A percentile compares a stretch with the other conserved stretches of the same genome.
phyloP scores from a whole-genome alignment of 2,797 vertebrate species.

The Octomys mimax region DNA sequence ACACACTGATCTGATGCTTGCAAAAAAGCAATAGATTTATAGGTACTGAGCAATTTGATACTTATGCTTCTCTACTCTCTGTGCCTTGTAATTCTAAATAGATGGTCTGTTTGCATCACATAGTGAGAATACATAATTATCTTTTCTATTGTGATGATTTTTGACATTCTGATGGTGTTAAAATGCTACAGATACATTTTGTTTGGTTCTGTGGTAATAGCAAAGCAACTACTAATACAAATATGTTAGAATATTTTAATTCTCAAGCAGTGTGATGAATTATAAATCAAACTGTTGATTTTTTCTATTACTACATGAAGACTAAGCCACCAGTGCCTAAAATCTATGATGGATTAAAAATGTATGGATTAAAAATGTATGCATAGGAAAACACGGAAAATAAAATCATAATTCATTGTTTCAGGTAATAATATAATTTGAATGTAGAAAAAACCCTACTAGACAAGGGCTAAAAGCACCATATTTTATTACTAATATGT shows the following conservation, averaged over 20 bases:
- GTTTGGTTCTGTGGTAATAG: constrained; percentile 44
- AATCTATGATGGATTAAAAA: background rate
- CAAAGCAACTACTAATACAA: constrained; percentile 30
- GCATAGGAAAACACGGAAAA: background rate
- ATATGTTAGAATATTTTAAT: constrained; percentile 38
- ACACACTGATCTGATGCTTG: constrained; percentile 41
- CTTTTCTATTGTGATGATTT: constrained; percentile 56
- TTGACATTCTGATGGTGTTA: constrained; percentile 56
- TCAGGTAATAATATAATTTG: background rate
- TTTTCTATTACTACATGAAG: background rate
- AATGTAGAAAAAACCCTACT: background rate
- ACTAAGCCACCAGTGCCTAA: background rate
- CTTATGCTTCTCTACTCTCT: constrained; percentile 64
- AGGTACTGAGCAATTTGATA: constrained; percentile 63
- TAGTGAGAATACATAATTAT: constrained; percentile 67
- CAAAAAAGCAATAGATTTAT: constrained; percentile 64
- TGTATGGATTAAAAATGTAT: background rate
- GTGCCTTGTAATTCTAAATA: constrained; percentile 64
- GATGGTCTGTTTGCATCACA: constrained; percentile 58
- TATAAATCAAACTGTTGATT: background rate
- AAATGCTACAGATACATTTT: constrained; percentile 4
- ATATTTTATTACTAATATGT: background rate
- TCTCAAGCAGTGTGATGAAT: background rate
- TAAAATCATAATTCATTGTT: constrained; percentile 8
- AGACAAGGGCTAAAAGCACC: background rate